Base-by-base conservation (phyloP, 2,888 invertebrate genomes). In the Mallateleia sp. region DNA sequence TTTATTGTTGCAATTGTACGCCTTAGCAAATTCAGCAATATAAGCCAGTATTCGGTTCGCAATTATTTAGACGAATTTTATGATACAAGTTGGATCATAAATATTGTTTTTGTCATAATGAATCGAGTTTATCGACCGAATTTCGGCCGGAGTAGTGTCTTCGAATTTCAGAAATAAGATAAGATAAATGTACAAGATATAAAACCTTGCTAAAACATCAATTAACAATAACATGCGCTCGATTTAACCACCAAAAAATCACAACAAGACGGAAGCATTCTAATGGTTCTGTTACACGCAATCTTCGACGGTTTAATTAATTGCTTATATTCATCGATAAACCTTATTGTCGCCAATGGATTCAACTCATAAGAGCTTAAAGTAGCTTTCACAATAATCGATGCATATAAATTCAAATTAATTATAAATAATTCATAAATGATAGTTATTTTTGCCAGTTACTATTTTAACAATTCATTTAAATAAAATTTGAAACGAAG, bases 271-370 rank as follows among this genome's bases (percentile, higher is more conserved):
- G 74, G 67, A 74, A 66, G 78, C 45, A 52, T 28, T 64, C 28
- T 71, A 56, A 66, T 64, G 66, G 66, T 54, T 60, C 78, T 34
- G 56, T 45, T 42, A 50, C 83, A 83, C 77, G 83, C 83, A 71
- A 83, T 47, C 71, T 56, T 71, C 64, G 24, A 52, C 22, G 56
- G 54, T 79, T 67, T 79, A 84, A 84, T 79, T 79, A 74, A 84
- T 84, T 84, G 56, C 74, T 42, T 66, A 60, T 66, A 84, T 72
- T 84, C 75, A 38, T 66, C 83, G 71, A 84, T 84, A 84, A 84
- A 84, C 64, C 66, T 84, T 54, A 84, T 77, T 83, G 64, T 78
- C 83, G 72, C 83, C 42, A 66, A 62, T 42, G 54, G 56, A 42
- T 66, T 20, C 22, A 32, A 28, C 45, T 77, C 25, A 58, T 67